Percentiles rank a stretch among this genome's conserved stretches.
Conservation (phyloP, 2,888 invertebrate species). For the Tridacna gigas region DNA sequence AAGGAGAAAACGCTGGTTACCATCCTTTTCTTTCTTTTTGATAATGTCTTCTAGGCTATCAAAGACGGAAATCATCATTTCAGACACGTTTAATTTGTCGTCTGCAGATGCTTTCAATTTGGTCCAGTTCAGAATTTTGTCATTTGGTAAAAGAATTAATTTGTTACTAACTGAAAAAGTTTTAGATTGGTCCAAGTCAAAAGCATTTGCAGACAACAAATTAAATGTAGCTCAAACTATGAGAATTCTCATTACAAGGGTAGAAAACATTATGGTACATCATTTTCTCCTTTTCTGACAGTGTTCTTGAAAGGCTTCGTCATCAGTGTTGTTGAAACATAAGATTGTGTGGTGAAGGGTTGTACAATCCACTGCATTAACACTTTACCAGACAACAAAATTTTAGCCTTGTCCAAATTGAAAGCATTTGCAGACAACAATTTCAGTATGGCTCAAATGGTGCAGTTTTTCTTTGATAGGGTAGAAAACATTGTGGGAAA, state of each 20-base stretch:
- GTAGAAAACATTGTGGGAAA: background rate
- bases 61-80: no score
- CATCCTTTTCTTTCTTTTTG: background rate
- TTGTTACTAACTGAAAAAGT: no score
- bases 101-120: no score
- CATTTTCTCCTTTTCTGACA: background rate
- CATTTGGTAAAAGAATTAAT: no score
- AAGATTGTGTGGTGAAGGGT: background rate
- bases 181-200: no score
- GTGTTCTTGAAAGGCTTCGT: background rate
- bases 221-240: no score
- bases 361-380: background rate
- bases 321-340: background rate
- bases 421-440: background rate
- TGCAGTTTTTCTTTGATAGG: background rate
- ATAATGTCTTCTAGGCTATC: background rate
- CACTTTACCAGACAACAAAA: background rate
- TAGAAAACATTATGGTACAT: background rate
- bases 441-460: background rate
- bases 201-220: no score
- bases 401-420: background rate
- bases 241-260: no score
- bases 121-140: no score
- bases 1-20: background rate
- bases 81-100: no score